Evolutionary conservation across 2,113 vertebrate genomes (phyloP).

Genomic region (Syngnathus floridae): DNA sequence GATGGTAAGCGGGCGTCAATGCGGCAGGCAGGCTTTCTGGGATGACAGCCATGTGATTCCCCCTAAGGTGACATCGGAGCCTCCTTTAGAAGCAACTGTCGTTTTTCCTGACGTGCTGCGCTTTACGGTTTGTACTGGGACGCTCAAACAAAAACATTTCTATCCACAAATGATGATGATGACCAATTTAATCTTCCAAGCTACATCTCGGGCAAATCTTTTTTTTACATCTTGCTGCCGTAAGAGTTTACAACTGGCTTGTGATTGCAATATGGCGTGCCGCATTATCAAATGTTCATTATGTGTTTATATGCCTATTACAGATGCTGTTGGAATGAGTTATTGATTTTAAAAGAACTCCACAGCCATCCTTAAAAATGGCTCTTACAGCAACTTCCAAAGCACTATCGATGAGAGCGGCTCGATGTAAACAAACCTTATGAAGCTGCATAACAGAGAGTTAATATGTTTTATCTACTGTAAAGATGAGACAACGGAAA

Average conservation of each 20-base stretch:
- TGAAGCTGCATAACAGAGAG: slow-evolving; percentile 12
- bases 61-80: slow-evolving; percentile 75
- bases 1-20: slow-evolving; percentile 74
- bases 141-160: not conserved
- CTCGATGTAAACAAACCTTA: slow-evolving; percentile 11
- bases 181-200: not conserved
- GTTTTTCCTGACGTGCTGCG: slow-evolving; percentile 34
- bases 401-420: slow-evolving; percentile 19
- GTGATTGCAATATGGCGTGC: not conserved
- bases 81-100: slow-evolving; percentile 57
- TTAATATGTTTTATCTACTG: slow-evolving; percentile 35
- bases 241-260: too few relatives aligned
- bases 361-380: not conserved
- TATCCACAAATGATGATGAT: not conserved
- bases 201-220: not conserved
- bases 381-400: not conserved
- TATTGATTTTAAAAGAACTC: slow-evolving; percentile 1
- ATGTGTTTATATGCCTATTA: not conserved
- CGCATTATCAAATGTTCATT: not conserved
- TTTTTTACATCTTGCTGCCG: not conserved
- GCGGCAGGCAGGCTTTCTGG: slow-evolving; percentile 72
- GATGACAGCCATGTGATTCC: slow-evolving; percentile 75
- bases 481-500: slow-evolving; percentile 30
- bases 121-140: slow-evolving; percentile 35
- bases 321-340: not conserved